phyloP scores from a whole-genome alignment of 2,797 vertebrate species.

The Sebastes aleutianus region DNA sequence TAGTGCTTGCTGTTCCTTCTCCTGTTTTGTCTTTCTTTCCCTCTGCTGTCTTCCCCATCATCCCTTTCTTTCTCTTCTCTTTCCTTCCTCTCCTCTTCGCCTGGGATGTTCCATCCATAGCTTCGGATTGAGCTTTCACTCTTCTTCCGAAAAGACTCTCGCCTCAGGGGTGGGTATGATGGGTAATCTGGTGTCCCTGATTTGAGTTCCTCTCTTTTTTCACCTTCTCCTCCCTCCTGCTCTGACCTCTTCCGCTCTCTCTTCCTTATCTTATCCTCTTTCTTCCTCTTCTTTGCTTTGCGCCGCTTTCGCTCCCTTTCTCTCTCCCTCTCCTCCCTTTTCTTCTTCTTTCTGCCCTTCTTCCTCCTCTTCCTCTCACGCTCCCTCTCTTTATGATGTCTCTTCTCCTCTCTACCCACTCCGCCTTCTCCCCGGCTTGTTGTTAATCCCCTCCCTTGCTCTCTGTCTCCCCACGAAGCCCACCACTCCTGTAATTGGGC shows the following conservation, averaged over 20 bases:
- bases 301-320: conserved; percentile 81
- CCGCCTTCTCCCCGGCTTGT: conserved; percentile 44
- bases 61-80: conserved; percentile 75
- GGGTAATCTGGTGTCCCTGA: conserved; percentile 76
- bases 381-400: conserved; percentile 76
- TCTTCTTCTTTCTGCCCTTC: conserved; percentile 81
- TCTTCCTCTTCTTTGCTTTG: conserved; percentile 83
- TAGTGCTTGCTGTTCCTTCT: conserved; percentile 78
- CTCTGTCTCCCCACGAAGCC: conserved; percentile 83
- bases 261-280: conserved; percentile 72
- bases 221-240: conserved; percentile 74
- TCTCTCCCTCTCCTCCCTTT: conserved; percentile 79
- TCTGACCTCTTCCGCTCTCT: conserved; percentile 72
- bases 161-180: conserved; percentile 72
- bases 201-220: conserved; percentile 80
- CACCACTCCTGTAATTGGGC: conserved; percentile 86
- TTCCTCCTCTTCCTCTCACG: conserved; percentile 75
- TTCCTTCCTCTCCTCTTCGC: conserved; percentile 74
- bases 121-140: conserved; percentile 80
- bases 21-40: conserved; percentile 72
- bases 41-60: conserved; percentile 71
- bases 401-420: conserved; percentile 63
- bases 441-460: conserved; percentile 60
- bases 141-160: conserved; percentile 81
- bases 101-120: conserved; percentile 80